Evolutionary conservation across 2,797 vertebrate species (phyloP), one percentile per base, ranked within the genome.

Genomic region (Cossypha heuglini): DNA sequence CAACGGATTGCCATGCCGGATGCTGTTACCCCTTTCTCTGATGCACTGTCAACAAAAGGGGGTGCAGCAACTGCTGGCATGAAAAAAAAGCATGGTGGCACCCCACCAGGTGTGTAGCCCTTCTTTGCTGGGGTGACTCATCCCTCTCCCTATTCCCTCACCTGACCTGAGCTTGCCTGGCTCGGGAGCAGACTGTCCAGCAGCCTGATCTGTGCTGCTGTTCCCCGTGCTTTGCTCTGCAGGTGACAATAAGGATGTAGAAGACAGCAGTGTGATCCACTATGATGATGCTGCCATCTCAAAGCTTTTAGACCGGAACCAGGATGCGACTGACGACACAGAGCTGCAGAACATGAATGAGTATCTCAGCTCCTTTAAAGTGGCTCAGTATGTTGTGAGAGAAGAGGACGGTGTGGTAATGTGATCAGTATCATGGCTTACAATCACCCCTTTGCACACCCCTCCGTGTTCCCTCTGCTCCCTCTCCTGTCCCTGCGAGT

Each of bases 321-420:
- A 99, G 97, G 99, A 99, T 0, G 99, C 99, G 20, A 99, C 99
- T 0, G 99, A 99, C 3, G 99, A 99, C 98, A 99, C 99, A 0
- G 99, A 99, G 96, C 98, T 99, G 43, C 99, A 99, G 98, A 99
- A 99, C 97, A 99, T 99, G 99, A 99, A 99, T 20, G 99, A 99
- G 97, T 99, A 99, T 97, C 98, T 99, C 92, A 99, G 99, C 98
- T 99, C 99, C 97, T 99, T 99, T 97, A 99, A 99, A 98, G 99
- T 99, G 98, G 99, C 99, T 18, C 99, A 99, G 98, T 99, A 99
- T 46, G 99, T 99, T 98, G 99, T 99, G 96, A 99, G 99, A 46
- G 99, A 99, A 97, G 99, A 99, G 95, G 99, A 99, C 0, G 99
- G 99, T 77, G 99, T 99, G 99, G 99, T 99, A 98, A 99, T 97